Conservation (phyloP, 2,888 invertebrate genomes). For the Lasioglossum lativentre region DNA sequence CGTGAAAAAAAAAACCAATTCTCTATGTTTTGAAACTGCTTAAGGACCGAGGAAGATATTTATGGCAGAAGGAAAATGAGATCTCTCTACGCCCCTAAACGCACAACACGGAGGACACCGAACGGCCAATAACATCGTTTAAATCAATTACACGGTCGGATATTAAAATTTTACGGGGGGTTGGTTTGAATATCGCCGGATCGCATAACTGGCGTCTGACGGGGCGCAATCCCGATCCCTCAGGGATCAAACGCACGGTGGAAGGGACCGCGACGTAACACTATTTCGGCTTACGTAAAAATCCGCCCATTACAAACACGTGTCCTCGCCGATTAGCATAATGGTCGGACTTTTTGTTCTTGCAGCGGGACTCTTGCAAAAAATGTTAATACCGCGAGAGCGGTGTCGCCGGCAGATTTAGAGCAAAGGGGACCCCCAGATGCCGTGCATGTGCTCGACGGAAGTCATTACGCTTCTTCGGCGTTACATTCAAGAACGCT, state of each 20-base stretch:
- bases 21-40: not conserved
- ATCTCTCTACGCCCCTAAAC: slow-evolving; percentile 1
- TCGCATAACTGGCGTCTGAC: slow-evolving; percentile 24
- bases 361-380: slow-evolving; percentile 63
- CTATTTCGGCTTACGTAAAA: slow-evolving; percentile 75
- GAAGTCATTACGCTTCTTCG: slow-evolving; percentile 71
- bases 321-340: slow-evolving; percentile 82
- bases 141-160: slow-evolving; percentile 50
- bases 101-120: slow-evolving; percentile 9
- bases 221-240: slow-evolving; percentile 40
- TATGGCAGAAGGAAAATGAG: slow-evolving; percentile 10
- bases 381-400: slow-evolving; percentile 74
- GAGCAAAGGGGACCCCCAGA: slow-evolving; percentile 66
- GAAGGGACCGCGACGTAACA: slow-evolving; percentile 49
- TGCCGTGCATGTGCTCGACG: slow-evolving; percentile 66
- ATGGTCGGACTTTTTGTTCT: slow-evolving; percentile 74
- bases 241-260: not conserved
- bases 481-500: slow-evolving; percentile 39
- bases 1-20: not conserved
- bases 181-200: slow-evolving; percentile 38
- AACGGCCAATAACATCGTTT: not conserved
- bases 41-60: not conserved
- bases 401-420: slow-evolving; percentile 68
- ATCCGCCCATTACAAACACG: slow-evolving; percentile 80
- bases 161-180: slow-evolving; percentile 41